Base-by-base conservation (phyloP, 1,140 invertebrate species). In the Rhynchophorus ferrugineus region DNA sequence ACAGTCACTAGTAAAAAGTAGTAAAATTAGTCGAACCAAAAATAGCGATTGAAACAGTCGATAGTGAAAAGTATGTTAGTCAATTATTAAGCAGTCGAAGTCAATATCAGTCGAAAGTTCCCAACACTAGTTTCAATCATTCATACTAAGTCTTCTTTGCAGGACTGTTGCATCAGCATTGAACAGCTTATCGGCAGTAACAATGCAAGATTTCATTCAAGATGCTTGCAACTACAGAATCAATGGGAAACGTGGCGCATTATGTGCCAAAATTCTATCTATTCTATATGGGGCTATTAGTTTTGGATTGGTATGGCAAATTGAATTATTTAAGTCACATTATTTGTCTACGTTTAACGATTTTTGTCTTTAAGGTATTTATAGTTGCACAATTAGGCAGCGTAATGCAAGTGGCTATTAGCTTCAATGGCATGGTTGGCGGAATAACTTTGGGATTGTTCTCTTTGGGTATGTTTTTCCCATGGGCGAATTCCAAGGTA, bases 161-260 rank as follows among this genome's bases (percentile, higher is more conserved):
- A 94, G 91, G 61, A 95, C 93, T 2, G 87, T 96, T 1, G 92
- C 91, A 0, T 91, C 89, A 17, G 90, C 91, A 0, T 69, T 95
- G 38, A 95, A 95, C 66, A 93, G 91, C 0, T 70, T 96, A 38
- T 84, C 92, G 0, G 91, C 93, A 0, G 87, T 95, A 2, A 87
- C 87, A 2, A 84, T 90, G 64, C 85, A 95, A 69, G 93, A 96
- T 71, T 79, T 94, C 45, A 69, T 92, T 0, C 79, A 78, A 39
- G 81, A 81, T 2, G 71, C 83, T 2, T 78, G 85, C 19, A 77
- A 78, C 8, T 78, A 83, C 14, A 77, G 81, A 47, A 68, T 92
- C 43, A 78, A 81, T 0, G 82, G 88, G 3, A 68, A 77, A 9
- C 83, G 78, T 66, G 84, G 84, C 34, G 86, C 87, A 0, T 58